Base-by-base conservation (phyloP, 2,113 vertebrate genomes). In the Perognathus longimembris region DNA sequence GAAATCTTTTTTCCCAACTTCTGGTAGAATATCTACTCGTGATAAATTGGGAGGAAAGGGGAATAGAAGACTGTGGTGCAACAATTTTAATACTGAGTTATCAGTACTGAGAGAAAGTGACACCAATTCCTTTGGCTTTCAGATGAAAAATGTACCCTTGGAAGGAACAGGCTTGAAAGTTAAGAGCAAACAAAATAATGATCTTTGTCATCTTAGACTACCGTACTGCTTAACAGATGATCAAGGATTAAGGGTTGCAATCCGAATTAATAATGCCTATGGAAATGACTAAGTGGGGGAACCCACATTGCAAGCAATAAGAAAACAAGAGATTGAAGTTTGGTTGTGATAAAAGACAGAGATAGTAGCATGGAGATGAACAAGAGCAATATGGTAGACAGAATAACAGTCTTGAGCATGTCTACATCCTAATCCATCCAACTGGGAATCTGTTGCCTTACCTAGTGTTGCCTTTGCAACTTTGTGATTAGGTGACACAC, bases 41-140 rank as follows among this genome's bases (percentile, higher is more conserved):
- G 96, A 98, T 97, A 98, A 98, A 98, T 98, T 97, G 96, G 94
- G 87, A 97, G 81, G 61, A 93, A 88, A 96, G 86, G 81, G 78
- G 89, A 96, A 97, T 94, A 96, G 95, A 97, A 97, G 93, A 96
- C 77, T 93, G 92, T 96, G 96, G 95, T 95, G 90, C 90, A 97
- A 96, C 96, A 94, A 94, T 97, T 98, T 98, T 98, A 97, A 97
- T 98, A 95, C 96, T 96, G 93, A 85, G 91, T 90, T 98, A 95
- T 98, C 97, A 93, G 93, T 88, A 91, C 90, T 96, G 95, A 97
- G 95, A 95, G 96, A 97, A 97, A 96, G 90, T 96, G 94, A 95
- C 95, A 97, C 88, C 57, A 88, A 87, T 97, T 97, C 96, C 86
- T 95, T 24, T 90, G 79, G 87, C 74, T 94, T 92, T 81, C 63